Percentiles rank a stretch among this genome's conserved stretches.
Evolutionary conservation across 2,888 invertebrate species (phyloP).

Genomic region (Parnassius smintheus): DNA sequence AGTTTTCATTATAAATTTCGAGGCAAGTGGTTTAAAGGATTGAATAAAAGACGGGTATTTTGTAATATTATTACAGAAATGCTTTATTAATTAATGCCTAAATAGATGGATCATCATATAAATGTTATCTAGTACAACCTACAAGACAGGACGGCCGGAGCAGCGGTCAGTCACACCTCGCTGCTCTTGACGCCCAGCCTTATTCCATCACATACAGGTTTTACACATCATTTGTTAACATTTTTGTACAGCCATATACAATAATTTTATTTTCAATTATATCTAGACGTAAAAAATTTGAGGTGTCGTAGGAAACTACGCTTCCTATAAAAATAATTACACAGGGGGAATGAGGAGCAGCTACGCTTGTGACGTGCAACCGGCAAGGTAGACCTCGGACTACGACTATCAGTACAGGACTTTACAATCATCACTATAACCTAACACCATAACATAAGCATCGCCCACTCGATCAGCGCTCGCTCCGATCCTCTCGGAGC

Average conservation of each 20-base stretch:
- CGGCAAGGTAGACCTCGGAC: conserved; percentile 78
- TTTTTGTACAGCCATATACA: conserved; percentile 83
- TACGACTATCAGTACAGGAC: conserved; percentile 77
- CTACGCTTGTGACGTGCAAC: conserved; percentile 77
- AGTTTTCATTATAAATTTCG: too few relatives aligned
- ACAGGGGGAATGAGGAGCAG: conserved; percentile 78
- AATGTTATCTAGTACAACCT: conserved; percentile 81
- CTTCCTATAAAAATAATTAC: conserved; percentile 80
- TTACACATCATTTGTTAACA: conserved; percentile 78
- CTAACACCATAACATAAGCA: conserved; percentile 64
- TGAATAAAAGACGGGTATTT: conserved; percentile 64
- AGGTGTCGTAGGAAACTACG: conserved; percentile 80
- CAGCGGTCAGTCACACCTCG: conserved; percentile 54
- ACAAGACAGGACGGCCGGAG: conserved; percentile 66
- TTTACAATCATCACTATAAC: conserved; percentile 80
- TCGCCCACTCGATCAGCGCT: conserved; percentile 57
- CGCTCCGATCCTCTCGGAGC: conserved; percentile 55
- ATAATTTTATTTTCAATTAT: conserved; percentile 81
- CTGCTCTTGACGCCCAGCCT: conserved; percentile 63
- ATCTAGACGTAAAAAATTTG: conserved; percentile 81
- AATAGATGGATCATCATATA: conserved; percentile 83
- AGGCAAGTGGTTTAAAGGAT: not conserved
- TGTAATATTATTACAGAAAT: conserved; percentile 84
- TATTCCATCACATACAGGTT: conserved; percentile 78
- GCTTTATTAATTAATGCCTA: conserved; percentile 85